Base-by-base conservation (phyloP, 2,113 vertebrate species). In the Puma concolor region DNA sequence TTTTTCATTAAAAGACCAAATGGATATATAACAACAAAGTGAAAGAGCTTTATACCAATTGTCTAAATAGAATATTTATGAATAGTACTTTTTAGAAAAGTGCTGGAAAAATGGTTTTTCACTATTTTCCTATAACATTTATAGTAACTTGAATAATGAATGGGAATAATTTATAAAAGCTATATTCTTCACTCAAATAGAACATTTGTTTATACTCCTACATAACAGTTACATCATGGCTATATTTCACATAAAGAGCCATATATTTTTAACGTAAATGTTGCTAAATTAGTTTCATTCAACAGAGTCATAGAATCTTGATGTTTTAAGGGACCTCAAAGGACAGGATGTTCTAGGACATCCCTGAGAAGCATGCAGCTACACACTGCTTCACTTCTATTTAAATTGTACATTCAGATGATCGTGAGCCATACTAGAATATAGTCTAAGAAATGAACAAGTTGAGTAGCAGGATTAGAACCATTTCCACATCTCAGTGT, bases 141-240 rank as follows among this genome's bases (percentile, higher is more conserved):
- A 95, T 97, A 95, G 94, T 96, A 95, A 96, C 92, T 77, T 85
- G 92, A 97, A 97, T 97, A 97, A 97, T 96, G 89, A 89, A 96
- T 97, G 90, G 89, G 48, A 77, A 89, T 97, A 89, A 96, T 92
- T 97, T 88, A 88, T 71, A 67, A 91, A 79, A 67, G 16, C 79
- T 88, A 74, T 63, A 74, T 82, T 76, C 72, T n/a, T 96, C 50
- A 81, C 63, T 97, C 83, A 89, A 80, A 93, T 77, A 88, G 95
- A 81, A 57, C 66, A 67, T 54, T 95, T 96, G 83, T 96, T 93
- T 97, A 63, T 93, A 66, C 14, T 93, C 38, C 82, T 41, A 86
- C 52, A 13, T 66, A 92, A 17, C 33, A 85, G 86, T 86, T 88
- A 82, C 44, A 23, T 96, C 79, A 63, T 95, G 63, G 54, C 79